Evolutionary conservation across 2,113 vertebrate species (phyloP), one percentile per base, ranked within the genome.

Genomic region (Crocuta crocuta): DNA sequence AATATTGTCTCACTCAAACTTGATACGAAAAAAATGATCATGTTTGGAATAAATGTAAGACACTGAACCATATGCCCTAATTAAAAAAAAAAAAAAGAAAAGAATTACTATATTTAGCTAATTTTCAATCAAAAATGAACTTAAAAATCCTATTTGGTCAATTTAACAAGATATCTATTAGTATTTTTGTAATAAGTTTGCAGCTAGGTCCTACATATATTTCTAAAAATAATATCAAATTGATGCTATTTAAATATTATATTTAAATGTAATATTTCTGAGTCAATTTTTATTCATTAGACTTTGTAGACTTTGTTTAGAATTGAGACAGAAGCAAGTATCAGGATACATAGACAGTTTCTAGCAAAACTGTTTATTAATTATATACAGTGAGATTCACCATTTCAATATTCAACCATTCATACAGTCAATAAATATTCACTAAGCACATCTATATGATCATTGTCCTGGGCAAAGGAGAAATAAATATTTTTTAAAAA

Each of bases 221-320:
- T 89, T 94, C n/a, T 33, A 79, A 28, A 82, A 7, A 48, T 65
- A 83, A 45, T 94, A 48, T 50, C 23, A 35, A 80, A 66, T 68
- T 33, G 24, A 73, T 74, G 6, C 1, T 10, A 58, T 58, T 58
- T 53, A 53, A 53, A 53, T 53, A 58, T 58, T 58, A 24, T 66
- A 71, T 45, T 74, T 76, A 92, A 94, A 58, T 53, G 10, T 89
- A 19, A 65, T 50, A 66, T 73, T 73, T 85, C 26, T 90, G 17
- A 90, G 86, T 66, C 5, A 58, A 93, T 86, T 84, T 90, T 90
- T 93, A 71, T 43, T 68, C 68, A 68, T 61, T 74, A 82, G 19
- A 68, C 1, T 70, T 87, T 61, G 6, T 70, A 50, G 11, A 50
- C 50, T 50, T 50, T 50, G 50, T 50, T 91, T 90, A 61, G 2